These are phyloP conservation scores for Glaucidium brasilianum DNA, from an alignment of 2,113 vertebrate genomes.

Conservation along the genomic window DNA sequence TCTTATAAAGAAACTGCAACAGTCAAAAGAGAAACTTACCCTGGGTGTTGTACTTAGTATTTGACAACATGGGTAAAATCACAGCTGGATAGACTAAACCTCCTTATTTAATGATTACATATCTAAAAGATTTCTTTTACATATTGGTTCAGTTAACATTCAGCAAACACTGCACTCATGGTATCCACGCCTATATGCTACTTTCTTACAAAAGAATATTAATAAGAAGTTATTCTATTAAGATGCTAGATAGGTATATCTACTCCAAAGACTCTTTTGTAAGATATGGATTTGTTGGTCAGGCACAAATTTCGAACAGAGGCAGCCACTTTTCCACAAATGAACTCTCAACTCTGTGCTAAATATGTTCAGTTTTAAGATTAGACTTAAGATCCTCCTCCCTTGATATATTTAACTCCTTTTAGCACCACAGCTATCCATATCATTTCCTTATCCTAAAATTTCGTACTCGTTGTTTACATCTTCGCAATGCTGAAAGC, in stretches of 20 bases:
- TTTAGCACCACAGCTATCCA: neutral
- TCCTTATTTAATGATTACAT: constrained; percentile 28
- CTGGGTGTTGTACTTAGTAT: neutral
- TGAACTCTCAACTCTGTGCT: neutral
- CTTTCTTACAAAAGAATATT: constrained; percentile 25
- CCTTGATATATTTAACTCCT: neutral
- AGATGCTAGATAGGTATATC: neutral
- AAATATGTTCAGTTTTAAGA: neutral
- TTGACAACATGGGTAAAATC: constrained; percentile 27
- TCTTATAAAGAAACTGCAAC: neutral
- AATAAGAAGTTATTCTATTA: neutral
- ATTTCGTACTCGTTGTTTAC: neutral
- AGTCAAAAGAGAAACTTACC: neutral
- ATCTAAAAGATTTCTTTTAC: constrained; percentile 49
- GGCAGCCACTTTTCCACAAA: neutral
- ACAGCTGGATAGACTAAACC: neutral
- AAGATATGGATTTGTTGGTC: neutral
- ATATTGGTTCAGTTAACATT: constrained; percentile 16
- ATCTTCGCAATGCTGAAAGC: neutral
- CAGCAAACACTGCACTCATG: neutral
- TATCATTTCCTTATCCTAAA: neutral
- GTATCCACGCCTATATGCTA: neutral
- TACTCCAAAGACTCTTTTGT: neutral
- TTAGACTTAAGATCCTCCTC: neutral
- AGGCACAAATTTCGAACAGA: neutral